Conservation (phyloP, 2,888 invertebrate genomes). For the Monopis laevigella region DNA sequence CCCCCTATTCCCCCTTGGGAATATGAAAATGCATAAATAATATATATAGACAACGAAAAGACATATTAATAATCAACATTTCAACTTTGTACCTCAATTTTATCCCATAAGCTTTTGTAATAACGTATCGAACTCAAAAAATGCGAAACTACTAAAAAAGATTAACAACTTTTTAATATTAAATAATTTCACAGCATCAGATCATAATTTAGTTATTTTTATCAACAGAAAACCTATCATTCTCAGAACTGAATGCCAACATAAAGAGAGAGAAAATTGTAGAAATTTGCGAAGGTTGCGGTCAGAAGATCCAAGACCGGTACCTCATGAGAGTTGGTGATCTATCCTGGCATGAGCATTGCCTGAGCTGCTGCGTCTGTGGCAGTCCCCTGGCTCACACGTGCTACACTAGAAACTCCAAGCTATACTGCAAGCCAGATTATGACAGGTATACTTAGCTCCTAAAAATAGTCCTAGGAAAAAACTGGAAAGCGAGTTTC, state of each 20-base stretch:
- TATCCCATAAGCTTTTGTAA: too few species aligned
- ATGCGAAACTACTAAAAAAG: too few species aligned
- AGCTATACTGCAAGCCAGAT: conserved; percentile 96
- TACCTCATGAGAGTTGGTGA: conserved; percentile 96
- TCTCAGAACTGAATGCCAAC: conserved; percentile 55
- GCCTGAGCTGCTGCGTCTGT: conserved; percentile 95
- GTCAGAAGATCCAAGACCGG: conserved; percentile 93
- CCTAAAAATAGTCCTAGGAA: not conserved
- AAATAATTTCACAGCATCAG: too few species aligned
- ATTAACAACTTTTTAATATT: too few species aligned
- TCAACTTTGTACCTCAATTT: too few species aligned
- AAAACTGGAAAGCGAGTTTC: conserved; percentile 22
- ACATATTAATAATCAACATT: too few species aligned
- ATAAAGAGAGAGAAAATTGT: conserved; percentile 83
- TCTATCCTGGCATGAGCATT: conserved; percentile 95
- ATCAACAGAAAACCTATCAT: conserved; percentile 21
- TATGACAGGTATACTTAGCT: conserved; percentile 86
- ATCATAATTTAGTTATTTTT: too few species aligned
- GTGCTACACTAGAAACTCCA: conserved; percentile 93
- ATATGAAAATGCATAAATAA: too few species aligned
- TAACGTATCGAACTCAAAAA: too few species aligned
- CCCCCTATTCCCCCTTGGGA: too few species aligned
- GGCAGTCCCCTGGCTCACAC: conserved; percentile 89
- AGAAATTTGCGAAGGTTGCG: conserved; percentile 94
- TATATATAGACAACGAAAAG: too few species aligned